Evolutionary conservation across 2,113 vertebrate genomes (phyloP).

Genomic region (Menura novaehollandiae): DNA sequence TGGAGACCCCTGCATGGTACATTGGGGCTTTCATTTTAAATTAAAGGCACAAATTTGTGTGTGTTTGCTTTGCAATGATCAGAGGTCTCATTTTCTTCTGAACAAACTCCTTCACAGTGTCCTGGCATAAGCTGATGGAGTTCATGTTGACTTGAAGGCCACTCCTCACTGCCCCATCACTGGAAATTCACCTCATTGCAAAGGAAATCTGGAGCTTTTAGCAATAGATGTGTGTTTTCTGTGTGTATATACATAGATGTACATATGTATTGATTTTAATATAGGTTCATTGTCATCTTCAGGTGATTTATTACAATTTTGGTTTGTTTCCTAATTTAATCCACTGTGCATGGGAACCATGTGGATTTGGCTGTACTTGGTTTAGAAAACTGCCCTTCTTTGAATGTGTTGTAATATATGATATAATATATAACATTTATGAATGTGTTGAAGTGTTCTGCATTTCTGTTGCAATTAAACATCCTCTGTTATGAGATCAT

Average conservation of each 20-base stretch:
- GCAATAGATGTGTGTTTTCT: not conserved
- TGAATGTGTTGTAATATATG: fast-evolving
- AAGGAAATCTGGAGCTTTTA: not conserved
- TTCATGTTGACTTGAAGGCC: not conserved
- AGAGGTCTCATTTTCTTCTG: not conserved
- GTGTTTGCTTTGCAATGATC: not conserved
- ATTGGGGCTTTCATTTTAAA: not conserved
- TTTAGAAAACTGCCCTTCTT: not conserved
- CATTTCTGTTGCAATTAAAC: not conserved
- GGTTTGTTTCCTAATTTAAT: not conserved
- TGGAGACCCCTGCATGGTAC: not conserved
- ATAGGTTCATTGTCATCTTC: fast-evolving
- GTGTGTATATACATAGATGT: not conserved
- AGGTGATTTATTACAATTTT: not conserved
- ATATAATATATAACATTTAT: too few species aligned
- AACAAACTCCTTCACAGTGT: not conserved
- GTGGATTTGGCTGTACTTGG: not conserved
- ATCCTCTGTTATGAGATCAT: fast-evolving
- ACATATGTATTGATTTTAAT: not conserved
- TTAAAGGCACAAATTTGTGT: not conserved
- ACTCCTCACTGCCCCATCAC: not conserved
- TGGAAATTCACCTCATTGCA: not conserved
- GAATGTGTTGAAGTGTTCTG: fast-evolving
- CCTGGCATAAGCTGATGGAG: not conserved
- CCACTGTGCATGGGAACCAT: not conserved